Base-by-base conservation (phyloP, 2,797 vertebrate genomes). In the Chelon auratus region DNA sequence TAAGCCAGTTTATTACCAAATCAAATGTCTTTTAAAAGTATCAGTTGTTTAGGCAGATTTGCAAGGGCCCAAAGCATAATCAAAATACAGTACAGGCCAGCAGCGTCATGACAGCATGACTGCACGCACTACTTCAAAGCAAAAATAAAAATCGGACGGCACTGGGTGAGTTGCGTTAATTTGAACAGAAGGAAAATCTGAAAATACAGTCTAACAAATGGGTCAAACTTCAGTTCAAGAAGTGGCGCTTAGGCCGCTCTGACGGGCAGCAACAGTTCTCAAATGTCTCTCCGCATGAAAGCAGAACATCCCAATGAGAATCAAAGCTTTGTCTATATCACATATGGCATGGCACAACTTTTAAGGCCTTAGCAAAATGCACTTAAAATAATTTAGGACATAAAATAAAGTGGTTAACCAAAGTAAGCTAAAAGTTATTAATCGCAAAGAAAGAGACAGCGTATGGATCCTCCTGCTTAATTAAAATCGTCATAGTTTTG, bases 1-100 rank as follows among this genome's bases (percentile, higher is more conserved):
- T 20, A 72, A 80, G 59, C 8, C 7, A 20, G 26, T 43, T 67
- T 55, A 58, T 54, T 40, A 52, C 47, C 36, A 80, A 69, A 68
- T 53, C 33, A 37, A 54, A 53, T 51, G 4, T 18, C 30, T 30
- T 47, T 5, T 61, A 20, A 52, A 45, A 5, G 39, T 30, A 18
- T 17, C 5, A 55, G 11, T 51, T 5, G 43, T 14, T 50, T 9
- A 61, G 24, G 66, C 10, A 39, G 11, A 22, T 66, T 11, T 18
- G 3, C 5, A 22, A n/a, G 9, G n/a, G 40, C 39, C 15, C 47
- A 4, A 33, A 55, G 7, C 2, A 10, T 24, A 48, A 22, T 45
- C 12, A 42, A 11, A 20, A 59, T 33, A 47, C 20, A 69, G 11
- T n/a, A 26, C 26, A 67, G 24, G 37, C 15, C 60, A 64, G 17